Evolutionary conservation across 2,888 invertebrate species (phyloP), one percentile per base, ranked within the genome.

Genomic region (Cheilosia urbana): DNA sequence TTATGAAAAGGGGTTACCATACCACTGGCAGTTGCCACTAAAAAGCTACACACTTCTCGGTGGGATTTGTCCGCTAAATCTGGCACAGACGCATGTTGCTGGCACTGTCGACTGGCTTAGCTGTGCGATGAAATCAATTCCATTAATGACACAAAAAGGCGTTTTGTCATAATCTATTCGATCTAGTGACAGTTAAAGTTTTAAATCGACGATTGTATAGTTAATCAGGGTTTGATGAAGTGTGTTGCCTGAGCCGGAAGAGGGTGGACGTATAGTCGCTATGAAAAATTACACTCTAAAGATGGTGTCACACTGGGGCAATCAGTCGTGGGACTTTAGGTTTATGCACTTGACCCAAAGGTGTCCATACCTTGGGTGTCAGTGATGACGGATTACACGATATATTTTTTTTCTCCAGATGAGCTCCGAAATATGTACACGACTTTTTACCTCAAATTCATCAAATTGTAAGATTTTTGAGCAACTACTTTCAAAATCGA

Each of bases 1-100:
- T 76, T 85, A 76, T 76, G 66, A 85, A 81, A 79, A 85, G 81
- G 81, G 85, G 85, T 79, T 79, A 69, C 4, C 72, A 13, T 37
- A 2, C 37, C 11, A 11, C 34, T 34, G 34, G 11, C 11, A 34
- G 34, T 42, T 19, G 30, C 24, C 15, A 21, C n/a, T 53, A 49
- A 40, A 49, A 66, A 60, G 45, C 45, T 68, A 47, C 53, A 69
- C 60, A 42, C 53, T 69, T 66, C 53, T 72, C 15, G 80, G 55
- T 68, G 76, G 68, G 58, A 49, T 58, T 84, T 71, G 69, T 37
- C 34, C 5, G 24, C 40, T 68, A 53, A 68, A 80, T 57, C 72
- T 68, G 72, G 58, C 71, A n/a, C 45, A 42, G 62, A 62, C 62
- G 72, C 81, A 81, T 85, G 85, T 77, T 77, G 68, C 63, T 63